Base-by-base conservation (phyloP, 2,113 vertebrate genomes). In the Puntigrus tetrazona region DNA sequence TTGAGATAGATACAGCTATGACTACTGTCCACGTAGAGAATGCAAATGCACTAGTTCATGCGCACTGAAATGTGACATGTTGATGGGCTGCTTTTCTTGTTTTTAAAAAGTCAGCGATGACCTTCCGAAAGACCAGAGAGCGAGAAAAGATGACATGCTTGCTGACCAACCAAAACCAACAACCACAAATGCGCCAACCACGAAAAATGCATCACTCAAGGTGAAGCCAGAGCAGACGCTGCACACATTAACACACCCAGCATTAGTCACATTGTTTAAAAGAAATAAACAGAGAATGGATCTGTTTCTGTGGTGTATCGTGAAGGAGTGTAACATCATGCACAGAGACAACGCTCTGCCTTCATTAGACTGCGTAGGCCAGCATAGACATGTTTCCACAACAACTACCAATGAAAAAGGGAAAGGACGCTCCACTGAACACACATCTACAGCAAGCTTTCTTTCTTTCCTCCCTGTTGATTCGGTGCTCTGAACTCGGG, bases 321-420 rank as follows among this genome's bases (percentile, higher is more conserved):
- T 52, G 50, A 2, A 22, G 22, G 5, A 75, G 14, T 2, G 25
- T 52, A 55, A 72, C 61, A 38, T 47, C 55, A 78, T 57, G 27
- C 76, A 38, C 36, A 22, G 78, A 57, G 11, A 61, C 31, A 81
- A 80, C 20, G 25, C 5, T 6, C 78, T 36, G 50, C 61, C 61
- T 84, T 84, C 74, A 81, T 84, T 82, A 82, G 11, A 57, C n/a
- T 67, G 4, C 34, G 29, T 47, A 70, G 45, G 31, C 76, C 67
- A 41, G 72, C 34, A 45, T 70, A 77, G 79, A 81, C 52, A 69
- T 63, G 57, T 82, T 82, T 85, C 86, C 65, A 85, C 86, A 84
- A 86, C 81, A 86, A 84, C 84, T 88, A 31, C 82, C 81, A 81
- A 78, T 57, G 38, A 52, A 78, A 52, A 61, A 82, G 20, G 25